Base-by-base conservation (phyloP, 2,888 invertebrate genomes). In the Dascillus cervinus region DNA sequence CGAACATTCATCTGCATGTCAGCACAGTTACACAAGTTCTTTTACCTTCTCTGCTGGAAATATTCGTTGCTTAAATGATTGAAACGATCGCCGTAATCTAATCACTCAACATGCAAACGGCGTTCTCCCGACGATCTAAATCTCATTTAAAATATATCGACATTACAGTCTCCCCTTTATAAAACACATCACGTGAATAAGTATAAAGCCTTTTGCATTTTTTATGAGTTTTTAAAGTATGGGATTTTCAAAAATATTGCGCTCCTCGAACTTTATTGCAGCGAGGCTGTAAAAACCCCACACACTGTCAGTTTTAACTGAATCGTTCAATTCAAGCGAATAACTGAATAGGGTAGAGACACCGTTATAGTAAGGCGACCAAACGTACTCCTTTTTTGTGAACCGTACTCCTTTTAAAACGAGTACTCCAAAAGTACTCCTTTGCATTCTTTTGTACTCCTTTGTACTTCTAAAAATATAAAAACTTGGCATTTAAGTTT, bases 221-320 rank as follows among this genome's bases (percentile, higher is more conserved):
- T 62, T 62, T 62, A 62, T 55, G 58, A 54, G 51, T 59, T 57
- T 56, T 59, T 58, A 60, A 62, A 62, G 60, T 60, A 62, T 58
- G 56, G 60, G 60, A 60, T 62, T 62, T 58, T 51, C 46, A 56
- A 59, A 61, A 55, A 59, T 60, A 60, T 60, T 56, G 47, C 59
- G 55, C 53, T 53, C 58, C 57, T 58, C 61, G 63, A 63, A 60
- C 59, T 60, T 62, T 61, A 62, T 62, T 56, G 60, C 57, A 42
- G 45, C 33, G 33, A 34, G 32, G 36, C n/a, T n/a, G n/a, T n/a
- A n/a, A n/a, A n/a, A n/a, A n/a, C n/a, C n/a, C n/a, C n/a, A n/a
- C n/a, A n/a, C n/a, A n/a, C n/a, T n/a, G n/a, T n/a, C n/a, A n/a
- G n/a, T n/a, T n/a, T n/a, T n/a, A n/a, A n/a, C n/a, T n/a, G n/a